These are phyloP conservation scores for Drosophila helvetica DNA, from an alignment of 2,888 invertebrate genomes.

Conservation along the genomic window DNA sequence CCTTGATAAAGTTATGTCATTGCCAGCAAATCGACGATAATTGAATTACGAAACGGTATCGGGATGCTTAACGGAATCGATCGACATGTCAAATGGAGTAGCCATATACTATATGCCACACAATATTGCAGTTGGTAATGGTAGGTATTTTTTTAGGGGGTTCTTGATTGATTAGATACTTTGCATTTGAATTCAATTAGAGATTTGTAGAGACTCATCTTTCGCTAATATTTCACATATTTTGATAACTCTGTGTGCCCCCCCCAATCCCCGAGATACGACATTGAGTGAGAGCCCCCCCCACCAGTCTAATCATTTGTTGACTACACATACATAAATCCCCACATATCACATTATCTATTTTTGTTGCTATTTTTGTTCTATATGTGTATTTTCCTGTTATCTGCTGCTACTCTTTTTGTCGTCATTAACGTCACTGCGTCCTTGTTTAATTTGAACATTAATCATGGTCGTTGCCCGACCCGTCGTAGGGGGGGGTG, in stretches of 20 bases:
- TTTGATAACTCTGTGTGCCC: neutral
- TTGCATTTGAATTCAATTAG: slow-evolving; percentile 31
- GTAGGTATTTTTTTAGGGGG: too few relatives aligned
- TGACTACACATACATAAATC: neutral
- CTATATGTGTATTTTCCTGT: slow-evolving; percentile 30
- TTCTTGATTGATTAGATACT: slow-evolving; percentile 24
- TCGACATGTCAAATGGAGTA: slow-evolving; percentile 40
- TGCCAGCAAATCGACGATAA: slow-evolving; percentile 47
- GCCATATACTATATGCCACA: slow-evolving; percentile 5
- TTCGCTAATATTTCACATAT: slow-evolving; percentile 7
- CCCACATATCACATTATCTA: slow-evolving; percentile 40
- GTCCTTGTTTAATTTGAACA: slow-evolving; percentile 76
- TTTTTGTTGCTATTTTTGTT: slow-evolving; percentile 24
- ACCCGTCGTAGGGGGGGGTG: slow-evolving; percentile 9
- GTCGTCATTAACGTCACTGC: slow-evolving; percentile 73
- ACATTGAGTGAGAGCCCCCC: slow-evolving; percentile 14
- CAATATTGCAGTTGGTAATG: neutral
- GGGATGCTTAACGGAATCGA: slow-evolving; percentile 54
- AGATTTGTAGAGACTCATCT: neutral
- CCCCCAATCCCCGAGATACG: slow-evolving; percentile 21
- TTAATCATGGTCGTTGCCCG: slow-evolving; percentile 65
- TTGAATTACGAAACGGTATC: slow-evolving; percentile 65
- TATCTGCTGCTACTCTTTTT: slow-evolving; percentile 54
- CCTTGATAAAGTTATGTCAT: slow-evolving; percentile 46
- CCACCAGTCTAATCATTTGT: slow-evolving; percentile 27